Base-by-base conservation (phyloP, 2,113 vertebrate genomes). In the Anas platyrhynchos region DNA sequence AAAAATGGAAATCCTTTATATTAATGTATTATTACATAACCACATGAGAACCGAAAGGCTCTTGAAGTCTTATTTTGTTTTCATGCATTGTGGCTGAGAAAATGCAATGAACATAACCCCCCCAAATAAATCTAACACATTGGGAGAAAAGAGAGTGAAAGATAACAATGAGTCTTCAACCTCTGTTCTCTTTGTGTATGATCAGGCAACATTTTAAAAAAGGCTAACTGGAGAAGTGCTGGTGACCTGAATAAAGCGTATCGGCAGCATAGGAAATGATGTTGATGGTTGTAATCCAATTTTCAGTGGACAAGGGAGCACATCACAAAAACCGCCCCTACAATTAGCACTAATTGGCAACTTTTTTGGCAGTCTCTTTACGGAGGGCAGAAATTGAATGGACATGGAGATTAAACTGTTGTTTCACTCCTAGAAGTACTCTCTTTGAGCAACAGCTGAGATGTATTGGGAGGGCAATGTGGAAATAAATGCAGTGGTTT, bases 321-420 rank as follows among this genome's bases (percentile, higher is more conserved):
- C 92, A 96, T 88, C 96, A 97, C 96, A 96, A 93, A 95, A 97
- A 76, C 79, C 48, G 92, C 86, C 93, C 86, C 86, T 67, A 95
- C 96, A 96, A 97, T 97, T 97, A 97, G 83, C 85, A 94, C 97
- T 97, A 97, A 97, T 97, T 97, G 97, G 94, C 94, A 97, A 96
- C 96, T 94, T 96, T 95, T 97, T 97, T 97, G 97, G 96, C 96
- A 96, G 86, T 78, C 89, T 92, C 67, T 95, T 92, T 90, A 87
- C 71, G 88, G 76, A 92, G 86, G 89, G 91, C 71, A 91, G 95
- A 94, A 94, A 71, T 38, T 92, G 92, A 94, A 94, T 86, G 83
- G 94, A 88, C 78, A 89, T 44, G 72, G 91, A 94, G 89, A 94
- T 88, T 82, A 79, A 95, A 85, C 67, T 86, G 71, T 89, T 81